phyloP scores from a whole-genome alignment of 2,113 vertebrate species.

The Ursus arctos region DNA sequence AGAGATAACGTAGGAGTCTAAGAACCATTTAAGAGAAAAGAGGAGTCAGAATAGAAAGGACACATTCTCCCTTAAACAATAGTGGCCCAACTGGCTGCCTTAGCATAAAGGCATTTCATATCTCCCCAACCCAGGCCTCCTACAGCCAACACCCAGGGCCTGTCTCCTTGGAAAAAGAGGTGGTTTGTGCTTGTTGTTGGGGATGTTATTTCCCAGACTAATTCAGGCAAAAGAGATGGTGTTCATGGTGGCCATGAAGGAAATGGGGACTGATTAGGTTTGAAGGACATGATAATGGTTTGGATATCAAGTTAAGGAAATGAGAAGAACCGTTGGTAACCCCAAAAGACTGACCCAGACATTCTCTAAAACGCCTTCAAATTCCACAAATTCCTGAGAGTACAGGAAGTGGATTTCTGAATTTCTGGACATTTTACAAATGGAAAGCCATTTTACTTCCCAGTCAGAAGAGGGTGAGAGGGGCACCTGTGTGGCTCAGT shows the following conservation, averaged over 20 bases:
- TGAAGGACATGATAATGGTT: not conserved
- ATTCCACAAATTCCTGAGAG: not conserved
- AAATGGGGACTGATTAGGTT: not conserved
- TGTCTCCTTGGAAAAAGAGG: not conserved
- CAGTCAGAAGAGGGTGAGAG: not conserved
- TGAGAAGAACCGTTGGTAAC: not conserved
- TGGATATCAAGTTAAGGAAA: not conserved
- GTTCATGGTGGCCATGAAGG: not conserved
- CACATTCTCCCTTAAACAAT: not conserved
- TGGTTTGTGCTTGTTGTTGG: not conserved
- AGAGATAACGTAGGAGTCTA: not conserved
- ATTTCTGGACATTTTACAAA: slow-evolving; percentile 7
- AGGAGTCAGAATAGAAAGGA: not conserved
- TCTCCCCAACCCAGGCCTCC: not conserved
- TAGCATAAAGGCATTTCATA: not conserved
- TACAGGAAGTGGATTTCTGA: not conserved
- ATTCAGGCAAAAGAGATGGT: not conserved
- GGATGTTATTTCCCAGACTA: not conserved
- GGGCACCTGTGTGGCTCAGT: not conserved
- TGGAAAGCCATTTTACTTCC: not conserved
- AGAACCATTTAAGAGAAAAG: not conserved
- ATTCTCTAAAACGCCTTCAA: not conserved
- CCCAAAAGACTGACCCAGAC: not conserved
- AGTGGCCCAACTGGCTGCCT: not conserved
- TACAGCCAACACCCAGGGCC: not conserved